Conservation (phyloP, 2,888 invertebrate genomes). For the Eristalis intricaria region DNA sequence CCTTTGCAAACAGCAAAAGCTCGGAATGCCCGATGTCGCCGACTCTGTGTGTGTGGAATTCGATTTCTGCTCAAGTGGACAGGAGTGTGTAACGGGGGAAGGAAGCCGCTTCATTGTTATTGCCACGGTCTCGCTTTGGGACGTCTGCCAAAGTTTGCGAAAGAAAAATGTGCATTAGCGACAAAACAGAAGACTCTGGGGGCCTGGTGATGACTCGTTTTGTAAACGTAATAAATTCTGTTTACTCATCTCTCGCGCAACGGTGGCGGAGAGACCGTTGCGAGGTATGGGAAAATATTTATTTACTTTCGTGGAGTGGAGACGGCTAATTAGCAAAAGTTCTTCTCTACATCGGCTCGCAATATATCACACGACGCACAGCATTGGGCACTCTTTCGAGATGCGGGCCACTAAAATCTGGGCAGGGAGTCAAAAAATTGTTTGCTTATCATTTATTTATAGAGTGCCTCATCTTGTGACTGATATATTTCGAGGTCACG, state of each 20-base stretch:
- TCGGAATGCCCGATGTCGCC: conserved; percentile 12
- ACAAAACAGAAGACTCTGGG: background rate
- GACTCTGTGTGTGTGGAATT: background rate
- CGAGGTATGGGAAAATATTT: background rate
- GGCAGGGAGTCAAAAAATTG: background rate
- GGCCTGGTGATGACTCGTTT: background rate
- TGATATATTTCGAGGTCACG: background rate
- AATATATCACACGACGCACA: background rate
- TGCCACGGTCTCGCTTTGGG: conserved; percentile 8
- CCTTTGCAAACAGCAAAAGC: background rate
- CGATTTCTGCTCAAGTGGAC: conserved; percentile 9
- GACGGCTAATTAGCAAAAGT: conserved; percentile 12
- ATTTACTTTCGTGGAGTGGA: background rate
- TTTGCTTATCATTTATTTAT: conserved; percentile 1
- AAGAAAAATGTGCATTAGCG: conserved; percentile 25
- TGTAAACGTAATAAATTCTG: conserved; percentile 12
- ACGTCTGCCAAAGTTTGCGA: conserved; percentile 40
- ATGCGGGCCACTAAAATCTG: background rate
- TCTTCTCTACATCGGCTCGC: background rate
- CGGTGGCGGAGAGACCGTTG: background rate
- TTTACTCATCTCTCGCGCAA: background rate
- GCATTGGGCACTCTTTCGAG: background rate
- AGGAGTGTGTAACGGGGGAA: background rate
- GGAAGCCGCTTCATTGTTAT: background rate
- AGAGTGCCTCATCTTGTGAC: background rate